phyloP scores from a whole-genome alignment of 2,797 vertebrate genomes.

The Anguilla obscura region DNA sequence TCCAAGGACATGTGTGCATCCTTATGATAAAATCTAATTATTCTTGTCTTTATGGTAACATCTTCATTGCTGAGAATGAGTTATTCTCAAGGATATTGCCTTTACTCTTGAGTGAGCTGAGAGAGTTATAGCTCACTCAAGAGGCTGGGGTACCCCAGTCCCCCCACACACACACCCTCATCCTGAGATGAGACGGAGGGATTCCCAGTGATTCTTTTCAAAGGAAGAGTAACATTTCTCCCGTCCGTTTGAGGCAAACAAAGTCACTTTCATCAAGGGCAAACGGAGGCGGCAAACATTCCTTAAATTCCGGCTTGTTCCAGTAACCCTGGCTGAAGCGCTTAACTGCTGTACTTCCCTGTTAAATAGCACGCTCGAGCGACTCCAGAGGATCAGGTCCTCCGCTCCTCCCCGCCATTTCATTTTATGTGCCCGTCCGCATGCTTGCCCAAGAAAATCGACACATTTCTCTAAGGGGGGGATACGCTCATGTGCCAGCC shows the following conservation, averaged over 20 bases:
- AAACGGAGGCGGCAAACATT: conserved; percentile 70
- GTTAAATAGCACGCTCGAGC: conserved; percentile 43
- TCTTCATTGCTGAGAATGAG: neutral
- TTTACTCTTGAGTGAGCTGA: neutral
- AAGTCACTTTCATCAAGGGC: conserved; percentile 59
- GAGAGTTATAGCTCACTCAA: neutral
- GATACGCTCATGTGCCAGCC: conserved; percentile 57
- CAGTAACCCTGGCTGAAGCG: conserved; percentile 62
- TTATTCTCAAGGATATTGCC: neutral
- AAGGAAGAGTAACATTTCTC: conserved; percentile 46
- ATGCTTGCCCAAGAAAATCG: conserved; percentile 47
- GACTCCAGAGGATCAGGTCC: conserved; percentile 52
- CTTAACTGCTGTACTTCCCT: conserved; percentile 46
- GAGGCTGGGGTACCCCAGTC: neutral
- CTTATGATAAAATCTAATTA: neutral
- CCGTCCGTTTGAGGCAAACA: conserved; percentile 46
- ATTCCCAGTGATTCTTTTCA: conserved; percentile 55
- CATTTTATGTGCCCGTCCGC: conserved; percentile 56
- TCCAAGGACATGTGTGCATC: neutral
- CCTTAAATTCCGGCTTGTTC: conserved; percentile 62
- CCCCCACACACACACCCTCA: neutral
- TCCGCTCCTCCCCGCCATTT: conserved; percentile 46
- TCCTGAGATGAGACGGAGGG: conserved; percentile 38
- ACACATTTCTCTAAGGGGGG: conserved; percentile 29
- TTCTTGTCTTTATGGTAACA: neutral